Percentiles rank a stretch among this genome's conserved stretches.
Evolutionary conservation across 2,888 invertebrate species (phyloP).

Genomic region (Watsonalla cultraria): DNA sequence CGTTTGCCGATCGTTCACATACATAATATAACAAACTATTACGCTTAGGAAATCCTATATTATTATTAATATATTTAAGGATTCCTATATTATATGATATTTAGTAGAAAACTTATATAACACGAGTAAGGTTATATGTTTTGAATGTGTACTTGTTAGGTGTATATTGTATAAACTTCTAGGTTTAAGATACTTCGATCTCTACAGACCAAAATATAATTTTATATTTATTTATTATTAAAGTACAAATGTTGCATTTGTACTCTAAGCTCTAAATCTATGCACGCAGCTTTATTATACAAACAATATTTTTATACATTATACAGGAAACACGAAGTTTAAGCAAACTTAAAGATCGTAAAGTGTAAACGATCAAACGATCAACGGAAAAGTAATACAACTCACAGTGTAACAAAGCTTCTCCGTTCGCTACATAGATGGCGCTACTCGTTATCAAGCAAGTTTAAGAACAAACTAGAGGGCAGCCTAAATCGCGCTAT

Average conservation of each 20-base stretch:
- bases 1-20: too few species aligned
- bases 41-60: neutral
- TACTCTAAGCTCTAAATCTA: neutral
- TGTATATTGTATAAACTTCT: slow-evolving; percentile 18
- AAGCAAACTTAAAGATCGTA: too few species aligned
- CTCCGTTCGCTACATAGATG: too few species aligned
- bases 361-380: too few species aligned
- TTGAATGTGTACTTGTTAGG: slow-evolving; percentile 36
- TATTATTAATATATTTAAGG: too few species aligned
- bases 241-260: neutral
- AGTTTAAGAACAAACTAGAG: too few species aligned
- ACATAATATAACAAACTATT: too few species aligned
- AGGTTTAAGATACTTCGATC: slow-evolving; percentile 14
- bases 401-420: too few species aligned
- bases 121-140: slow-evolving; percentile 23
- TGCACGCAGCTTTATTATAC: neutral
- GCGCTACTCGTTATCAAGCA: too few species aligned
- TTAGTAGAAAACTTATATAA: slow-evolving; percentile 6
- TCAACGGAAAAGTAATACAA: too few species aligned
- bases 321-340: too few species aligned
- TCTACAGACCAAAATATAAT: slow-evolving; percentile 25
- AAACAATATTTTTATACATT: neutral
- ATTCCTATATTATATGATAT: slow-evolving; percentile 5
- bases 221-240: slow-evolving; percentile 3
- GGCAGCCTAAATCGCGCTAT: too few species aligned